phyloP scores from a whole-genome alignment of 2,888 invertebrate species.

The Teleiodes luculella region DNA sequence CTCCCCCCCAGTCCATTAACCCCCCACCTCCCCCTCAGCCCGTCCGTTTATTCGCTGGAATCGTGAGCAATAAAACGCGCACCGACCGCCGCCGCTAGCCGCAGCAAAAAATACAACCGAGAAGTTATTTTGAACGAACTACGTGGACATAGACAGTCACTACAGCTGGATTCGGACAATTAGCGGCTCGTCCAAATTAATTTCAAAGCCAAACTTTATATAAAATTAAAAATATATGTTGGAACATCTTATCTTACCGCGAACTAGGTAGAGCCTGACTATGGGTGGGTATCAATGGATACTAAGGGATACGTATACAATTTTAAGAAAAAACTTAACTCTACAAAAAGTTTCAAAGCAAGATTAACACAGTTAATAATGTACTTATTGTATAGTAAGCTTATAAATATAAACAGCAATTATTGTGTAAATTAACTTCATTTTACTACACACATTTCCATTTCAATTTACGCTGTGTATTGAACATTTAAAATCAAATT shows the following conservation, averaged over 20 bases:
- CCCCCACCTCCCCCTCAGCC: constrained; percentile 37
- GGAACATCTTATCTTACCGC: too few species aligned
- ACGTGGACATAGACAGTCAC: constrained; percentile 5
- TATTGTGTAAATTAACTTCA: too few species aligned
- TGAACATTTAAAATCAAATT: neutral
- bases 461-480: neutral
- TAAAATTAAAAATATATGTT: too few species aligned
- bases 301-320: too few species aligned
- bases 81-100: constrained; percentile 54
- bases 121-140: constrained; percentile 59
- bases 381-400: too few species aligned
- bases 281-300: too few species aligned
- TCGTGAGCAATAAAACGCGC: constrained; percentile 71
- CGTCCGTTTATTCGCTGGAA: constrained; percentile 70
- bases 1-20: constrained; percentile 59
- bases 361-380: too few species aligned
- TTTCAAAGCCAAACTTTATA: too few species aligned
- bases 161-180: neutral
- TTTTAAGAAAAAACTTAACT: too few species aligned
- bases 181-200: constrained; percentile 8
- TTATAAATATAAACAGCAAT: too few species aligned
- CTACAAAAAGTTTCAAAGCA: too few species aligned
- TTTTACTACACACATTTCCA: neutral
- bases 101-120: constrained; percentile 66
- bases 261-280: too few species aligned